Evolutionary conservation across 2,113 vertebrate genomes (phyloP).

Genomic region (Cyprichromis sp.): DNA sequence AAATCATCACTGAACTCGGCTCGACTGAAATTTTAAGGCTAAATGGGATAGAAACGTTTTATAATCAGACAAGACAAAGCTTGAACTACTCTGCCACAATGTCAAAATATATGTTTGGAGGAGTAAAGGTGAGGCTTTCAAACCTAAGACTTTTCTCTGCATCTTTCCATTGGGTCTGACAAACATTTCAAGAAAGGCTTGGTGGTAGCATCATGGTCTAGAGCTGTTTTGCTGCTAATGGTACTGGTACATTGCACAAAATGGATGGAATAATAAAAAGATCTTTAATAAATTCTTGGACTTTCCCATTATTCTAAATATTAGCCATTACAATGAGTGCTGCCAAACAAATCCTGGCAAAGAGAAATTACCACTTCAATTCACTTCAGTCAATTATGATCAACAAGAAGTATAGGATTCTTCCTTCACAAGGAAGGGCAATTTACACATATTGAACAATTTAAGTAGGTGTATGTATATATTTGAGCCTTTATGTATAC

Average conservation of each 20-base stretch:
- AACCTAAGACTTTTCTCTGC: not conserved
- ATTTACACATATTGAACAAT: not conserved
- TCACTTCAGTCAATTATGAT: not conserved
- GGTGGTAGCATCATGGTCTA: not conserved
- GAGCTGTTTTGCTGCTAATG: not conserved
- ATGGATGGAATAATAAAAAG: not conserved
- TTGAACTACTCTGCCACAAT: not conserved
- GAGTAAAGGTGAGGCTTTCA: not conserved
- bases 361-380: not conserved
- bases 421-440: not conserved
- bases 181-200: not conserved
- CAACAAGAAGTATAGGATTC: not conserved
- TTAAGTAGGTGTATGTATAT: not conserved
- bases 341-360: not conserved
- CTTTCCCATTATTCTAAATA: not conserved
- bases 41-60: not conserved
- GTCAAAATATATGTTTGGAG: not conserved
- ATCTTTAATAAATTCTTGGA: not conserved
- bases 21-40: not conserved
- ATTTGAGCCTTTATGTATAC: not conserved
- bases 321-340: not conserved
- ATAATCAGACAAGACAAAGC: not conserved
- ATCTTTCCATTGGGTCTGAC: not conserved
- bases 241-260: not conserved
- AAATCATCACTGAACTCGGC: not conserved